These are phyloP conservation scores for Podarcis raffonei DNA, from an alignment of 2,113 vertebrate genomes.

Conservation along the genomic window DNA sequence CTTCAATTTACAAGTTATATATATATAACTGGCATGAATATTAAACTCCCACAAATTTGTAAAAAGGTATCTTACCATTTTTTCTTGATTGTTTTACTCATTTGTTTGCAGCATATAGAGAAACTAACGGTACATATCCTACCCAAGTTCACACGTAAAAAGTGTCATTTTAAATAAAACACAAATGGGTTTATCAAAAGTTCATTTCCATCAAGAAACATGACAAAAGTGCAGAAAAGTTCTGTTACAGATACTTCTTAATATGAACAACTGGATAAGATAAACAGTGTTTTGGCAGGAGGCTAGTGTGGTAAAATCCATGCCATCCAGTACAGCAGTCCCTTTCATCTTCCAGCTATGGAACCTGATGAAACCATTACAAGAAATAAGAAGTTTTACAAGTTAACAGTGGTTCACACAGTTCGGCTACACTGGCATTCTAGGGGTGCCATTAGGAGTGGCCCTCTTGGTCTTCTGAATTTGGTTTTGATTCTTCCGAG, in stretches of 20 bases:
- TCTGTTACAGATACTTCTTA: slow-evolving; percentile 70
- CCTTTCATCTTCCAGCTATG: slow-evolving; percentile 58
- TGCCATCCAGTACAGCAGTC: slow-evolving; percentile 48
- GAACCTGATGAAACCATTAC: slow-evolving; percentile 59
- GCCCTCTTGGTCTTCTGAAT: slow-evolving; percentile 83
- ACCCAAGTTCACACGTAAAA: slow-evolving; percentile 74
- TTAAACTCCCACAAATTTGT: slow-evolving; percentile 71
- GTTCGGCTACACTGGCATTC: slow-evolving; percentile 70
- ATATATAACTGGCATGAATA: slow-evolving; percentile 67
- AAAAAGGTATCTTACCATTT: slow-evolving; percentile 69
- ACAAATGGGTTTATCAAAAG: slow-evolving; percentile 80
- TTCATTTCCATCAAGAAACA: slow-evolving; percentile 75
- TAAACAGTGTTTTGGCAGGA: slow-evolving; percentile 68
- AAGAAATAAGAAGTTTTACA: slow-evolving; percentile 29
- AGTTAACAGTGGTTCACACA: slow-evolving; percentile 34
- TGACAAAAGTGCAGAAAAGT: slow-evolving; percentile 79
- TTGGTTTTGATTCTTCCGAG: slow-evolving; percentile 86
- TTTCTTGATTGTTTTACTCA: slow-evolving; percentile 71
- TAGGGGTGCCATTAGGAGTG: slow-evolving; percentile 79
- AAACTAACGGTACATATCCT: slow-evolving; percentile 67
- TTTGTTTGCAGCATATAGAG: slow-evolving; percentile 69
- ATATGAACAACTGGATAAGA: slow-evolving; percentile 73
- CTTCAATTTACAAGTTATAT: slow-evolving; percentile 66
- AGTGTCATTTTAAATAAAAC: slow-evolving; percentile 52
- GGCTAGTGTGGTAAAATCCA: slow-evolving; percentile 47